A percentile compares a stretch with the other conserved stretches of the same genome.
Conservation (phyloP, 2,888 invertebrate genomes). For the Barypeithes pellucidus region DNA sequence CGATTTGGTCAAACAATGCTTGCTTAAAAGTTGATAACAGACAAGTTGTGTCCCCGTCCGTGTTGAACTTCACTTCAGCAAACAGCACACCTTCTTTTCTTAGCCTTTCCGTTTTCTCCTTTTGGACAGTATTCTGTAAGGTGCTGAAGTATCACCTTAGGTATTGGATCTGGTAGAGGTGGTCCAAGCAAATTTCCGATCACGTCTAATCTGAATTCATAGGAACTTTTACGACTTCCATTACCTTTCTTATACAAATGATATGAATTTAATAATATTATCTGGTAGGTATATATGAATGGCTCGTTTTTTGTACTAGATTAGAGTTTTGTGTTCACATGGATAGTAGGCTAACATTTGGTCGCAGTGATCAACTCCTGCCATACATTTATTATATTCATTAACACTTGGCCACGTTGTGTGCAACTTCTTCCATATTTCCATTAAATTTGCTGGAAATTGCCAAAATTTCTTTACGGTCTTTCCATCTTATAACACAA, state of each 20-base stretch:
- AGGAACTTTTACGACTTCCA: conserved; percentile 40
- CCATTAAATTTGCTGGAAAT: conserved; percentile 55
- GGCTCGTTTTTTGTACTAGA: conserved; percentile 53
- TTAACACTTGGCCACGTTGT: conserved; percentile 35
- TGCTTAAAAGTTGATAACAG: no score
- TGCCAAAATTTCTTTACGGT: conserved; percentile 54
- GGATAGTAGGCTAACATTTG: conserved; percentile 51
- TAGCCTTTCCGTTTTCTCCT: conserved; percentile 45
- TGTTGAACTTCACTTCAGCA: conserved; percentile 11
- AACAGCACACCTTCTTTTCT: conserved; percentile 37
- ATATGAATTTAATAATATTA: conserved; percentile 53
- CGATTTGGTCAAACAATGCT: no score
- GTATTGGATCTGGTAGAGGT: conserved; percentile 40
- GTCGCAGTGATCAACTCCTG: conserved; percentile 49
- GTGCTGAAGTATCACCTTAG: conserved; percentile 34
- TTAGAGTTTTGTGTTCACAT: conserved; percentile 53
- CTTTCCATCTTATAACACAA: conserved; percentile 56
- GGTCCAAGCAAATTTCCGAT: conserved; percentile 52
- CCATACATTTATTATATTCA: conserved; percentile 53
- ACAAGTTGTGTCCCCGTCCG: no score
- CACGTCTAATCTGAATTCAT: conserved; percentile 49
- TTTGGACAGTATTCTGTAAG: conserved; percentile 50
- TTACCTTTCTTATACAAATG: conserved; percentile 49
- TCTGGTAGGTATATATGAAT: conserved; percentile 54
- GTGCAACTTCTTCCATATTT: conserved; percentile 29